phyloP scores from a whole-genome alignment of 2,888 invertebrate genomes.

The Himalopsyche kuldschensis region DNA sequence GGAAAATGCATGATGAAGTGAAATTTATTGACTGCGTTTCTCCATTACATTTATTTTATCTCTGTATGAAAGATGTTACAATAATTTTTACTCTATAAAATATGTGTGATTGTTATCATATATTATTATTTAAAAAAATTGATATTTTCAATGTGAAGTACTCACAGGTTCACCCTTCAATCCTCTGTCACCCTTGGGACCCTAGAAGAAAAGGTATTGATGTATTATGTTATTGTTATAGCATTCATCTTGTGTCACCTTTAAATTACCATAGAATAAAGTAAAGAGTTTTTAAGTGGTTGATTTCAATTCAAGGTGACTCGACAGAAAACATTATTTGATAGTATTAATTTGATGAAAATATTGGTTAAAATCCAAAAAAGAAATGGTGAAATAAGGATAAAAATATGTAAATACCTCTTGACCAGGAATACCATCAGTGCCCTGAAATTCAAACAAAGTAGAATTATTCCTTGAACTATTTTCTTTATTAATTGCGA shows the following conservation, averaged over 20 bases:
- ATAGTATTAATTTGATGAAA: too few relatives aligned
- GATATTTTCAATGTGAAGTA: constrained; percentile 43
- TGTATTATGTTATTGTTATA: too few relatives aligned
- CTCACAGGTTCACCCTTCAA: constrained; percentile 82
- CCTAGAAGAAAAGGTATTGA: constrained; percentile 60
- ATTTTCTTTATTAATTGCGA: too few relatives aligned
- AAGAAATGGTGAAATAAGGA: not conserved
- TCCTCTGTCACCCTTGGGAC: constrained; percentile 88
- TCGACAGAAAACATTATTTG: too few relatives aligned
- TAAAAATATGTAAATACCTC: constrained; percentile 62
- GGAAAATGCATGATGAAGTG: constrained; percentile 23
- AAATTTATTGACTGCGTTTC: not conserved
- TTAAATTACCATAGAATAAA: too few relatives aligned
- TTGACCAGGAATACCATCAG: constrained; percentile 90
- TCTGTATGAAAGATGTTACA: not conserved
- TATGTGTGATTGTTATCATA: not conserved
- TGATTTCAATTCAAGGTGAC: too few relatives aligned
- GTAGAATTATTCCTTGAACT: not conserved
- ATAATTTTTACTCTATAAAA: not conserved
- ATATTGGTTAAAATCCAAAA: too few relatives aligned
- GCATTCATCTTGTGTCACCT: too few relatives aligned
- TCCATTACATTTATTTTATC: not conserved
- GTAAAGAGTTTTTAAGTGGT: too few relatives aligned
- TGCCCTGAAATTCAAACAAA: constrained; percentile 70
- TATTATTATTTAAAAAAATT: not conserved